These are phyloP conservation scores for Molanna angustata DNA, from an alignment of 2,888 invertebrate genomes.

Conservation along the genomic window DNA sequence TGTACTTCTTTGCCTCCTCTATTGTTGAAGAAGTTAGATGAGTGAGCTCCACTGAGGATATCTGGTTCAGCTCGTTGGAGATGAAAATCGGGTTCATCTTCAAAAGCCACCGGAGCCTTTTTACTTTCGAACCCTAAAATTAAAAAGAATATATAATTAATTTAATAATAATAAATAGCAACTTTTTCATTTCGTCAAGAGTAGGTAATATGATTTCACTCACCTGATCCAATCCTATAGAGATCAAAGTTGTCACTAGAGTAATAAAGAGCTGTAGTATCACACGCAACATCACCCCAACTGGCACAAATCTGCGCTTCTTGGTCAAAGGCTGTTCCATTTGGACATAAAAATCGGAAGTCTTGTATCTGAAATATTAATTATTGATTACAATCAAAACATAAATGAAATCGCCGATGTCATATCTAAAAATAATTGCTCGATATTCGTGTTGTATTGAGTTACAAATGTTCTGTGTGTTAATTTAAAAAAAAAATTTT, in stretches of 20 bases:
- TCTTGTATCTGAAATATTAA: constrained; percentile 60
- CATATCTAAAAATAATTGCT: too few species aligned
- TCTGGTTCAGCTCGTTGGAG: constrained; percentile 72
- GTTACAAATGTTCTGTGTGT: too few species aligned
- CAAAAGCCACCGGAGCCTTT: constrained; percentile 56
- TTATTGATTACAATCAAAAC: background rate
- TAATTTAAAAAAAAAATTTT: too few species aligned
- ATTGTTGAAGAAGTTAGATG: constrained; percentile 73
- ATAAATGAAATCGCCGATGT: too few species aligned
- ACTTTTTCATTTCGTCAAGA: background rate
- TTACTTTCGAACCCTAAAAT: constrained; percentile 62
- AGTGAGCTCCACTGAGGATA: constrained; percentile 67
- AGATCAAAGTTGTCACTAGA: constrained; percentile 84
- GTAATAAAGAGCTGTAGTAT: constrained; percentile 74
- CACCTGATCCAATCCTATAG: constrained; percentile 76
- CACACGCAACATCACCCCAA: constrained; percentile 88
- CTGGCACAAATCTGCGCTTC: constrained; percentile 90
- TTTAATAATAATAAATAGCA: background rate
- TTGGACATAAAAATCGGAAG: constrained; percentile 85
- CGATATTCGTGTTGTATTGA: too few species aligned
- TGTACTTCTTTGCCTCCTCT: constrained; percentile 58
- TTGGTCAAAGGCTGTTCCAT: constrained; percentile 88
- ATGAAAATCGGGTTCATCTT: constrained; percentile 70
- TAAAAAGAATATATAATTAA: background rate
- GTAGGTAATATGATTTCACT: constrained; percentile 28